A percentile compares a stretch with the other conserved stretches of the same genome.
phyloP scores from a whole-genome alignment of 2,797 vertebrate genomes.

The Falco columbarius region DNA sequence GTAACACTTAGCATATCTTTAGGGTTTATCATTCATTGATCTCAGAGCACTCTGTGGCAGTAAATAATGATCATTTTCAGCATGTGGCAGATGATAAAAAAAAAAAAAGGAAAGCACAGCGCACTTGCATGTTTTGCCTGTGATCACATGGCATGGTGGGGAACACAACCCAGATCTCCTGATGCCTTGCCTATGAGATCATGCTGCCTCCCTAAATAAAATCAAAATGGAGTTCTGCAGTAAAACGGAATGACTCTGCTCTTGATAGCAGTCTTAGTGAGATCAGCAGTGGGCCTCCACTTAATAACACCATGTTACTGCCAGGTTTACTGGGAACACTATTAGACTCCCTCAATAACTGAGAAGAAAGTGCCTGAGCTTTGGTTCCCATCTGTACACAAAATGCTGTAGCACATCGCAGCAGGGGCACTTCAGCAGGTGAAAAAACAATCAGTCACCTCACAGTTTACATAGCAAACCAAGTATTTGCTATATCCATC shows the following conservation, averaged over 20 bases:
- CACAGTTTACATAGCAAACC: neutral
- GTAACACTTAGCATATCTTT: slow-evolving; percentile 23
- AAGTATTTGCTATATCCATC: neutral
- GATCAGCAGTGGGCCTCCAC: slow-evolving; percentile 9
- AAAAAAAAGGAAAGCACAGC: neutral
- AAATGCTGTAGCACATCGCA: neutral
- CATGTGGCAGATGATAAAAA: neutral
- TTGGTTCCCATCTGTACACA: neutral
- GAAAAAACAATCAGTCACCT: neutral
- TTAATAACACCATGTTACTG: neutral
- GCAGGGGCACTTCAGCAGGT: neutral
- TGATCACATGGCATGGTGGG: neutral
- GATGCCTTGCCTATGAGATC: slow-evolving; percentile 59
- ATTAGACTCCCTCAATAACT: neutral
- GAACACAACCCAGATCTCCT: slow-evolving; percentile 53
- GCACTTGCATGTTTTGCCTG: slow-evolving; percentile 3
- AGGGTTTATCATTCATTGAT: slow-evolving; percentile 23
- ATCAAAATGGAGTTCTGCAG: slow-evolving; percentile 27
- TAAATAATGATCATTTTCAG: slow-evolving; percentile 37
- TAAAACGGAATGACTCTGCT: slow-evolving; percentile 22
- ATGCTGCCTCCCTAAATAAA: slow-evolving; percentile 50
- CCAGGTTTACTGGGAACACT: neutral
- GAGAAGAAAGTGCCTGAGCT: neutral
- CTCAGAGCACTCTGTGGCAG: neutral
- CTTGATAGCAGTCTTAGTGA: slow-evolving; percentile 35